A percentile compares a stretch with the other conserved stretches of the same genome.
Conservation (phyloP, 2,888 invertebrate genomes). For the Matsumyia berberina region DNA sequence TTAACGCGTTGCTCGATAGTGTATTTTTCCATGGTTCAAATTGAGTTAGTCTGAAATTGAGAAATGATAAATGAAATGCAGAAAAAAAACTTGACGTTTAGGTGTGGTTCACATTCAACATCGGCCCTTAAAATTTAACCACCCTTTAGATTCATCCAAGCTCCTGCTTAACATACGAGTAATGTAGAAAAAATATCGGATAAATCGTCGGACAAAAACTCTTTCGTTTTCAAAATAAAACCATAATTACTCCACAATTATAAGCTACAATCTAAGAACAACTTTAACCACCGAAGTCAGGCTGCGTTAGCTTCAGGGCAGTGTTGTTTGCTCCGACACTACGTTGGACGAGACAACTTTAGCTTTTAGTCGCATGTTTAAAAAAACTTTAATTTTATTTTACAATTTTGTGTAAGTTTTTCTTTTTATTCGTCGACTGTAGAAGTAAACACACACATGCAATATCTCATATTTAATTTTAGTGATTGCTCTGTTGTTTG, state of each 20-base stretch:
- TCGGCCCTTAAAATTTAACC: no score
- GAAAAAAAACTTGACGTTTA: no score
- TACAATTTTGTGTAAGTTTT: constrained; percentile 1
- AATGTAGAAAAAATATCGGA: neutral
- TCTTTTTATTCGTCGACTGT: neutral
- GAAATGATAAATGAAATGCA: no score
- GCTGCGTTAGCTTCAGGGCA: neutral
- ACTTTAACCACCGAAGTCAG: neutral
- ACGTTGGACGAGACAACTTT: neutral
- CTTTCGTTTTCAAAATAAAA: neutral
- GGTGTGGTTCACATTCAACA: no score
- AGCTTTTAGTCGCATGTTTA: neutral
- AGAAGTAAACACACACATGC: neutral
- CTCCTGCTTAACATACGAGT: no score
- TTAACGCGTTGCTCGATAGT: no score
- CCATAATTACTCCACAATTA: neutral
- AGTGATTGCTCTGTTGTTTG: constrained; percentile 1
- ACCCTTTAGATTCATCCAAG: no score
- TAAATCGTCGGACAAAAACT: neutral
- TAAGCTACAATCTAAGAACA: neutral
- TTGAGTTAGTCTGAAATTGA: no score
- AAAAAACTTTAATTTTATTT: constrained; percentile 23
- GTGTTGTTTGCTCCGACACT: neutral
- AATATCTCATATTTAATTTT: constrained; percentile 8
- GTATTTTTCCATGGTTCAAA: no score